phyloP scores from a whole-genome alignment of 2,113 vertebrate species.

The Serinus canaria region DNA sequence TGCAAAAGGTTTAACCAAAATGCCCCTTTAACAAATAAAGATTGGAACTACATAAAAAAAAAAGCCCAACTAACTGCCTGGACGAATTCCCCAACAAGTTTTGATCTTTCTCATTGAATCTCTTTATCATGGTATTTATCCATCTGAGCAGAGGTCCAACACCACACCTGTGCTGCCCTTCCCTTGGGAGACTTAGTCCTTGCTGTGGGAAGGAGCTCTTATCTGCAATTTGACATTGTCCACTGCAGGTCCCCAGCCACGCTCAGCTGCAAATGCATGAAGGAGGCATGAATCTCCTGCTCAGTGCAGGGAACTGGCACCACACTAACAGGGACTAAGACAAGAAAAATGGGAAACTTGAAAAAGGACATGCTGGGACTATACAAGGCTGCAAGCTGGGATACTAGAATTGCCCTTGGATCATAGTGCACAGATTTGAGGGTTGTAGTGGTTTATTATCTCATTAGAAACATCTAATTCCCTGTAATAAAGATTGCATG shows the following conservation, averaged over 20 bases:
- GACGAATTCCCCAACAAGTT: neutral
- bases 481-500: neutral
- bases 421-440: conserved; percentile 5
- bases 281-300: neutral
- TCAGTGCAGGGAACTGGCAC: neutral
- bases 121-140: neutral
- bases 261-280: neutral
- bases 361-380: neutral
- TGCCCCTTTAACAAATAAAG: conserved; percentile 28
- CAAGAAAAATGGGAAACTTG: neutral
- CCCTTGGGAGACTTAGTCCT: neutral
- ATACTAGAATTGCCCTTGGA: neutral
- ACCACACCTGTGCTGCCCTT: neutral
- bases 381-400: neutral
- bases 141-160: neutral
- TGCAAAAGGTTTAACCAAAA: conserved; percentile 28
- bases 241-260: neutral
- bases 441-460: conserved; percentile 61
- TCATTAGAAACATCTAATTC: conserved; percentile 30
- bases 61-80: neutral
- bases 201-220: neutral
- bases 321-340: neutral
- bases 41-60: neutral
- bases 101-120: neutral
- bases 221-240: neutral